Conservation (phyloP, 2,888 invertebrate species). For the Physocephala rufipes region DNA sequence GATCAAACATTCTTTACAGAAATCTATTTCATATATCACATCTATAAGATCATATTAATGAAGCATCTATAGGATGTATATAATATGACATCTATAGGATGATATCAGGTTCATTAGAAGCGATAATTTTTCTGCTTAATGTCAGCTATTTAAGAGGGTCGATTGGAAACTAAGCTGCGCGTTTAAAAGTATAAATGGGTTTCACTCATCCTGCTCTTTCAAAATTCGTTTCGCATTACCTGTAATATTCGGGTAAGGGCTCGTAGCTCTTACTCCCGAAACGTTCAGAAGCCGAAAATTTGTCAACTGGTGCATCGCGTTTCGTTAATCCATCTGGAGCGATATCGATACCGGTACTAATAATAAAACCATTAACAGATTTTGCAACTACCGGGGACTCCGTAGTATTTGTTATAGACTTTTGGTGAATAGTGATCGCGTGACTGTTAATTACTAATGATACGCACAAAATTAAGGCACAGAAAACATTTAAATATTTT, state of each 20-base stretch:
- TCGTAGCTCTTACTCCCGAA: slow-evolving; percentile 57
- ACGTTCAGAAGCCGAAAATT: slow-evolving; percentile 46
- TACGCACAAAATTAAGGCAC: neutral
- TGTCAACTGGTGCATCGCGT: slow-evolving; percentile 46
- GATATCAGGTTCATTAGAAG: no score
- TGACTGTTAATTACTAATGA: neutral
- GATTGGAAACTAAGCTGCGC: no score
- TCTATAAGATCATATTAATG: no score
- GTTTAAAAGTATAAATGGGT: no score
- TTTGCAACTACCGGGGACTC: slow-evolving; percentile 38
- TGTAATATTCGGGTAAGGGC: slow-evolving; percentile 60
- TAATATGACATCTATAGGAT: no score
- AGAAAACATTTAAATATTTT: slow-evolving; percentile 9
- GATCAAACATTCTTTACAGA: no score
- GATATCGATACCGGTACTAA: slow-evolving; percentile 33
- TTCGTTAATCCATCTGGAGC: slow-evolving; percentile 45
- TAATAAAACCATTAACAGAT: slow-evolving; percentile 24
- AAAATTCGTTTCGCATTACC: no score
- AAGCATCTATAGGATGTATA: no score
- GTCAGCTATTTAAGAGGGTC: no score
- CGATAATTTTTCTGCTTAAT: no score
- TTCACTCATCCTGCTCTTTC: no score
- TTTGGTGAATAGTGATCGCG: neutral
- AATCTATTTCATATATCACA: no score
- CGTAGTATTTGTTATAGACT: slow-evolving; percentile 38